phyloP scores from a whole-genome alignment of 2,797 vertebrate genomes.

The Neosilurus hyrtlii region DNA sequence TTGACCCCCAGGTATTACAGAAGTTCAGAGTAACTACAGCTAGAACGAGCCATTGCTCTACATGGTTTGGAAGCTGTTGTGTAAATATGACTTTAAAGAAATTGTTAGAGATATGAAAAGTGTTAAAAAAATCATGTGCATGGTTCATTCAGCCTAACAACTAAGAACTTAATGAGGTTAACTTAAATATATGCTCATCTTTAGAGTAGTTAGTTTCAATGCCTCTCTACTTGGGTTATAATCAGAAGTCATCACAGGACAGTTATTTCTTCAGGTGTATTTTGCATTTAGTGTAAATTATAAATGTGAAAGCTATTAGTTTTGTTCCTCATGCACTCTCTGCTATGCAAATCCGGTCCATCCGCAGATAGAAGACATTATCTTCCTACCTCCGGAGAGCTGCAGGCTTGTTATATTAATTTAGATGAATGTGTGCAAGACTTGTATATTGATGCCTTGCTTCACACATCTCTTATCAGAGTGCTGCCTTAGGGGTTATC shows the following conservation, averaged over 20 bases:
- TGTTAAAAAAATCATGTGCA: background rate
- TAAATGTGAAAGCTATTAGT: constrained; percentile 16
- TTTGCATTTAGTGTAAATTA: constrained; percentile 30
- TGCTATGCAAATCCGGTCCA: constrained; percentile 14
- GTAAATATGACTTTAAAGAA: background rate
- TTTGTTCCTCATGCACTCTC: constrained; percentile 14
- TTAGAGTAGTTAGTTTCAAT: background rate
- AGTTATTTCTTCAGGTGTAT: background rate
- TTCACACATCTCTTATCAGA: constrained; percentile 46
- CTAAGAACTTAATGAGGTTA: background rate
- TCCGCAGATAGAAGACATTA: constrained; percentile 33
- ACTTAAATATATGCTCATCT: background rate
- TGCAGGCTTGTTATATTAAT: constrained; percentile 45
- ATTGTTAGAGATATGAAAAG: background rate
- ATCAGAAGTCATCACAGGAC: background rate
- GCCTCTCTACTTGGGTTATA: background rate
- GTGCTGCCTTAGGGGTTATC: constrained; percentile 42
- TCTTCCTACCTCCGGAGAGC: constrained; percentile 38
- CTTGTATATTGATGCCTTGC: constrained; percentile 37
- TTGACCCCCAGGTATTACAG: background rate
- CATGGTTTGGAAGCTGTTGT: background rate
- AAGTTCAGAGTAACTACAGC: background rate
- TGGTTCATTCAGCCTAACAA: background rate
- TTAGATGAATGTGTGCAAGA: constrained; percentile 37
- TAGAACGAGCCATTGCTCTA: background rate